These are phyloP conservation scores for Labeo catla DNA, from an alignment of 2,113 vertebrate species.

Conservation along the genomic window DNA sequence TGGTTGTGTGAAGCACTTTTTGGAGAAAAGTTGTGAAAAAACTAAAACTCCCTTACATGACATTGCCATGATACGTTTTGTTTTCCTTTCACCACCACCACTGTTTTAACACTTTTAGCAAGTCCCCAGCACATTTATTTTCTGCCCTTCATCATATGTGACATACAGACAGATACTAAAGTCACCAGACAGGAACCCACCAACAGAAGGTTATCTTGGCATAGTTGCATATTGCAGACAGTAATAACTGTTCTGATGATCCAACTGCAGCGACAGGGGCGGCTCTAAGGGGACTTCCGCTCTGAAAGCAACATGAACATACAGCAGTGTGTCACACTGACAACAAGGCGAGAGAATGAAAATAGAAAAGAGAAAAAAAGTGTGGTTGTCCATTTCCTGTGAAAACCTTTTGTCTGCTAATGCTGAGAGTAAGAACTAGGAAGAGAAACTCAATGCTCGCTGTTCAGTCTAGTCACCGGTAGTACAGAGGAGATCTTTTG, in stretches of 20 bases:
- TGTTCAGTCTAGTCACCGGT: conserved; percentile 41
- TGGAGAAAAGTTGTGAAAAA: background rate
- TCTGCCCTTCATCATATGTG: background rate
- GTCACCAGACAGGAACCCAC: background rate
- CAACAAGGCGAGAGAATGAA: conserved; percentile 53
- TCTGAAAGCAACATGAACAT: background rate
- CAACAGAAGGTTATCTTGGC: background rate
- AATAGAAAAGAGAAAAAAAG: conserved; percentile 70
- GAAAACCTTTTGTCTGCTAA: conserved; percentile 63
- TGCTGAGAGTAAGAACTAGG: conserved; percentile 63
- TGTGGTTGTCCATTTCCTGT: conserved; percentile 77
- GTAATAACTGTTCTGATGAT: background rate
- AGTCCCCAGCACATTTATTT: background rate
- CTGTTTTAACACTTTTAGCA: background rate
- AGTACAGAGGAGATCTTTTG: conserved; percentile 37
- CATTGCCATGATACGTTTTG: background rate
- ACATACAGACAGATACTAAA: background rate
- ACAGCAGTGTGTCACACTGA: conserved; percentile 1
- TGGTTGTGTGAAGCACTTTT: background rate
- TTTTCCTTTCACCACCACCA: background rate
- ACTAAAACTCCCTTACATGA: background rate
- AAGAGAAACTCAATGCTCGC: conserved; percentile 71
- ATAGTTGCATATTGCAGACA: background rate
- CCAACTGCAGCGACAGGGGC: background rate
- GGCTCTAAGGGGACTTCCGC: background rate